A percentile compares a stretch with the other conserved stretches of the same genome.
Conservation (phyloP, 1,140 invertebrate species). For the Lasioglossum baleicum region DNA sequence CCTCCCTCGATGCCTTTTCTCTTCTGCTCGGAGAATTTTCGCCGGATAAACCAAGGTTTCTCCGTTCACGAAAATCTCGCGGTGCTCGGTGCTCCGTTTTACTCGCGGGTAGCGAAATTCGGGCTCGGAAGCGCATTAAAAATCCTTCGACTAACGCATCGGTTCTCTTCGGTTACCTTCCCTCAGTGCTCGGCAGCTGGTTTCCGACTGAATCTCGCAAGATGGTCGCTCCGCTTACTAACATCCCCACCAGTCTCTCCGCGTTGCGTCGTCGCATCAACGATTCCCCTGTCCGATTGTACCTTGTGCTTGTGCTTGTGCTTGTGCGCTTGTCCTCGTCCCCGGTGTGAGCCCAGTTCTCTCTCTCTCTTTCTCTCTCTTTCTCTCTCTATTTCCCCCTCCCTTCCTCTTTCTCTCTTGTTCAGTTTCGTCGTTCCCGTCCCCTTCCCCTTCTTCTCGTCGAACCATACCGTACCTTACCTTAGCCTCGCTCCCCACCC, state of each 20-base stretch:
- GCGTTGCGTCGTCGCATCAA: background rate
- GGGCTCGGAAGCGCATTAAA: conserved; percentile 78
- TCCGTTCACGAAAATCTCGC: conserved; percentile 58
- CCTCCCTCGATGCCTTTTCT: conserved; percentile 15
- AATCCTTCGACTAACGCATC: conserved; percentile 77
- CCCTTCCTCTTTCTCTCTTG: too few relatives aligned
- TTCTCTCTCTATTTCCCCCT: too few relatives aligned
- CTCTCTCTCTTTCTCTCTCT: too few relatives aligned
- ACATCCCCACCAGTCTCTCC: conserved; percentile 22
- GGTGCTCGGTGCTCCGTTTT: conserved; percentile 62
- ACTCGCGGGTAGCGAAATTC: conserved; percentile 71
- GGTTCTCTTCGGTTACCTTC: conserved; percentile 76
- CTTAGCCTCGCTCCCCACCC: background rate
- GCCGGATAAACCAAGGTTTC: conserved; percentile 54
- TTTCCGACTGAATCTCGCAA: conserved; percentile 77
- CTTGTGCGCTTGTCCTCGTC: too few relatives aligned
- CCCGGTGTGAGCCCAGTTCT: too few relatives aligned
- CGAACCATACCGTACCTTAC: too few relatives aligned
- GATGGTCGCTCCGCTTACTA: conserved; percentile 66
- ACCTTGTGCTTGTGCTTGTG: background rate
- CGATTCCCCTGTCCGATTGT: conserved; percentile 12
- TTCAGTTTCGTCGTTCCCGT: background rate
- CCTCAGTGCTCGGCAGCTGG: conserved; percentile 79
- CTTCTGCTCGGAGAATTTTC: conserved; percentile 55
- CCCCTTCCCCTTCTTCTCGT: too few relatives aligned